Evolutionary conservation across 2,113 vertebrate species (phyloP), one percentile per base, ranked within the genome.

Genomic region (Corydoras maculifer): DNA sequence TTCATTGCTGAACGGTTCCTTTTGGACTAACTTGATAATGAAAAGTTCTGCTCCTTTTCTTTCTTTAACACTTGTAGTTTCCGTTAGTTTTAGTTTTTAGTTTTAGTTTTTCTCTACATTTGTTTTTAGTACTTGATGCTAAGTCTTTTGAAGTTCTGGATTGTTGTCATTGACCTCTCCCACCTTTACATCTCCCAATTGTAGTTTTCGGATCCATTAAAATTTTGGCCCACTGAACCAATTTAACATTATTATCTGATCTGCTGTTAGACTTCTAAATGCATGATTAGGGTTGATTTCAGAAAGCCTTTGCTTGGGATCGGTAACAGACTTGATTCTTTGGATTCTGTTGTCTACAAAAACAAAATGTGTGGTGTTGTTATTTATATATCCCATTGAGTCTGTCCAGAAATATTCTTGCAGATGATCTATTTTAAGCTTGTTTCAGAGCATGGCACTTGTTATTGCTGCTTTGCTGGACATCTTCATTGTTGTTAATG

Each of bases 331-430:
- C 35, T 43, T 43, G 7, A 76, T 64, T 8, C 31, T 15, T 49
- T 76, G 65, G 49, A 76, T 64, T 13, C 43, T 11, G 25, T 78
- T 78, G 5, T 51, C 72, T 53, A 75, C 73, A 59, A 75, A 75
- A 6, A 72, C 54, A 57, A 75, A 78, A 14, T 31, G 15, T 32
- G 8, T 65, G 2, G 54, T 63, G 29, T 67, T 30, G 54, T 73
- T 73, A 6, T 35, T 67, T 9, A 58, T 25, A 30, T 59, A 59
- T 5, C 58, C 71, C 31, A 73, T 73, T 2, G 68, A 13, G 29
- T 14, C 13, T 35, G 11, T 14, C 61, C 31, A 73, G 29, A 66
- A 79, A 48, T 54, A 68, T 65, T 76, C 74, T 8, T 61, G 48
- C 0, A 69, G 15, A 43, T 30, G 3, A 3, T 58, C 6, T 3